These are phyloP conservation scores for Scartelaos histophorus DNA, from an alignment of 2,113 vertebrate species.

Conservation along the genomic window DNA sequence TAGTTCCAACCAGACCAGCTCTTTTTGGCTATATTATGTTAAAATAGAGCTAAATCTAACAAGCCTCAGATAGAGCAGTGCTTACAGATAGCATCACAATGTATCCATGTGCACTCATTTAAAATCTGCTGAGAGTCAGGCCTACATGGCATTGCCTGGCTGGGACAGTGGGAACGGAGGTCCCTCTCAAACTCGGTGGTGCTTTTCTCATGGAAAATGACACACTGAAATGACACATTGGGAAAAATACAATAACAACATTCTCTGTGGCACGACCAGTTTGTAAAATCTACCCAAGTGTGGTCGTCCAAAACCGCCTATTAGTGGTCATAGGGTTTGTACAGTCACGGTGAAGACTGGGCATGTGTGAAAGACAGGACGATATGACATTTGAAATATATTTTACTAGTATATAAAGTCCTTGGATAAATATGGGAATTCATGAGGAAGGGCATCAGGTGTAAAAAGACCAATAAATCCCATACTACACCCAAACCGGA, in stretches of 20 bases:
- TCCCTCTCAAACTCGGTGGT: constrained; percentile 15
- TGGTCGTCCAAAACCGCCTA: constrained; percentile 27
- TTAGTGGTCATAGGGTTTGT: constrained; percentile 25
- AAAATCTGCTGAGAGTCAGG: constrained; percentile 48
- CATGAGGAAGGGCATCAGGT: background rate
- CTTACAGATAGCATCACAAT: too few relatives aligned
- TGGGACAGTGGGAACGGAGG: constrained; percentile 52
- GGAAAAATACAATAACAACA: constrained; percentile 22
- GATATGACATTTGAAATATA: constrained; percentile 5
- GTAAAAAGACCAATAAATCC: background rate
- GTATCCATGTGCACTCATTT: constrained; percentile 1
- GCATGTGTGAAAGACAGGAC: constrained; percentile 1
- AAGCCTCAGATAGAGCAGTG: too few relatives aligned
- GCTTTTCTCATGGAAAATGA: constrained; percentile 42
- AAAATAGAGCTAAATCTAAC: too few relatives aligned
- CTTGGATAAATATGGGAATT: background rate
- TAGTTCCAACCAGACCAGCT: too few relatives aligned
- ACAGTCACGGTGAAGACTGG: constrained; percentile 5
- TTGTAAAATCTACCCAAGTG: constrained; percentile 43
- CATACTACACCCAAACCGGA: background rate
- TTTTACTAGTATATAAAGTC: background rate
- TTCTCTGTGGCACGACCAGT: constrained; percentile 32
- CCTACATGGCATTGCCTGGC: constrained; percentile 36
- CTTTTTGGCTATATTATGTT: too few relatives aligned
- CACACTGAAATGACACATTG: constrained; percentile 28